These are phyloP conservation scores for Plutella xylostella DNA, from an alignment of 2,888 invertebrate species.

Conservation along the genomic window DNA sequence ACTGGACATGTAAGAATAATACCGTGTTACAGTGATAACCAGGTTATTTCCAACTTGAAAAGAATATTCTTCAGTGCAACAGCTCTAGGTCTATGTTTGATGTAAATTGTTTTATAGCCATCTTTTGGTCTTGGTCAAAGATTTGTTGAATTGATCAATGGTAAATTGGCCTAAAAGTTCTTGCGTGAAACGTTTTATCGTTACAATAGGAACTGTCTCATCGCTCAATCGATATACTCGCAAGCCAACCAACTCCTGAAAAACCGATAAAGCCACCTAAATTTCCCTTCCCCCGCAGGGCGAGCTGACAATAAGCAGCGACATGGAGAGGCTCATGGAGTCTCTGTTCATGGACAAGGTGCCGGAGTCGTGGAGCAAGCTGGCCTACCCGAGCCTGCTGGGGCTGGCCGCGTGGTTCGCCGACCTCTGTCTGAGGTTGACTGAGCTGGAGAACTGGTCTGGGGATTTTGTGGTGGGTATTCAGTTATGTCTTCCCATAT, in stretches of 20 bases:
- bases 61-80: no score
- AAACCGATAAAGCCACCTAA: background rate
- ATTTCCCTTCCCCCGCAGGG: conserved; percentile 66
- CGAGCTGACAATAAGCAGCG: conserved; percentile 90
- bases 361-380: conserved; percentile 86
- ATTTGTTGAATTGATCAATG: no score
- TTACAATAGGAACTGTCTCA: background rate
- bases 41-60: no score
- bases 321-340: conserved; percentile 90
- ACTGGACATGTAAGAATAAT: no score
- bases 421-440: conserved; percentile 83
- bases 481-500: background rate
- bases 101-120: no score
- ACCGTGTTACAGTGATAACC: no score
- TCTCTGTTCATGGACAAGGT: conserved; percentile 90
- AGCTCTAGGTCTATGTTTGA: no score
- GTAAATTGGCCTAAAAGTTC: no score
- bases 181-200: no score
- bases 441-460: conserved; percentile 89
- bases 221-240: background rate
- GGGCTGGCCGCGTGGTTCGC: conserved; percentile 89
- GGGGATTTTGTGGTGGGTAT: conserved; percentile 79
- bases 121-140: no score
- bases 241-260: background rate
- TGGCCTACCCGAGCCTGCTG: conserved; percentile 89